phyloP scores from a whole-genome alignment of 2,797 vertebrate genomes.

The Pantherophis vulpinus region DNA sequence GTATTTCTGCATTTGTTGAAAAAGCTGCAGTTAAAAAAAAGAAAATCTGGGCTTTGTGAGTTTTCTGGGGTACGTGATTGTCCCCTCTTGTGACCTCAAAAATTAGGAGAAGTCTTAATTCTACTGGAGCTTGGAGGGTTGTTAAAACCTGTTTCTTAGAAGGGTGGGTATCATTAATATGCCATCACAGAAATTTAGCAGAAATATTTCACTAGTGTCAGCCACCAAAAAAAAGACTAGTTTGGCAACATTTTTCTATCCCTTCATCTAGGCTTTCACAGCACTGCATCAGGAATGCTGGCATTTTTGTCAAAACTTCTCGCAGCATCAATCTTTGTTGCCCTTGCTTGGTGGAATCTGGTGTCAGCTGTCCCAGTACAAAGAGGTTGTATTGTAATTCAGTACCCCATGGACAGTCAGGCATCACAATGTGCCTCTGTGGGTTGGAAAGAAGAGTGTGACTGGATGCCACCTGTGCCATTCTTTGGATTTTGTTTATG shows the following conservation, averaged over 20 bases:
- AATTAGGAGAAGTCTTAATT: background rate
- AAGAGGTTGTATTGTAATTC: background rate
- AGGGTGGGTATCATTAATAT: background rate
- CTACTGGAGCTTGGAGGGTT: background rate
- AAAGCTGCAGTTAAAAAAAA: background rate
- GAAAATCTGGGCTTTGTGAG: background rate
- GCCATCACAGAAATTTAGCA: background rate
- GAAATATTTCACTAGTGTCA: background rate
- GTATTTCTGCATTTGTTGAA: background rate
- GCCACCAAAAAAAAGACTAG: background rate
- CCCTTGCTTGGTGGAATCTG: background rate
- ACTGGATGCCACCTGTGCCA: background rate
- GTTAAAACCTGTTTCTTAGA: background rate
- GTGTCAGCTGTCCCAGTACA: background rate
- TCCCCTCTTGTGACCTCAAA: background rate
- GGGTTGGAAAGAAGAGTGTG: background rate
- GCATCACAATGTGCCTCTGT: conserved; percentile 14
- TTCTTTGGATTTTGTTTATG: background rate
- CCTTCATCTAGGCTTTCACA: background rate
- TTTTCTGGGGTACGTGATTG: background rate
- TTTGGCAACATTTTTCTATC: background rate
- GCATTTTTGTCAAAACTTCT: background rate
- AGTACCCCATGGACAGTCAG: background rate
- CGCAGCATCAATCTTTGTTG: background rate
- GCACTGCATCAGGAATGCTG: background rate